Base-by-base conservation (phyloP, 1,140 invertebrate genomes). In the Cotesia glomerata region DNA sequence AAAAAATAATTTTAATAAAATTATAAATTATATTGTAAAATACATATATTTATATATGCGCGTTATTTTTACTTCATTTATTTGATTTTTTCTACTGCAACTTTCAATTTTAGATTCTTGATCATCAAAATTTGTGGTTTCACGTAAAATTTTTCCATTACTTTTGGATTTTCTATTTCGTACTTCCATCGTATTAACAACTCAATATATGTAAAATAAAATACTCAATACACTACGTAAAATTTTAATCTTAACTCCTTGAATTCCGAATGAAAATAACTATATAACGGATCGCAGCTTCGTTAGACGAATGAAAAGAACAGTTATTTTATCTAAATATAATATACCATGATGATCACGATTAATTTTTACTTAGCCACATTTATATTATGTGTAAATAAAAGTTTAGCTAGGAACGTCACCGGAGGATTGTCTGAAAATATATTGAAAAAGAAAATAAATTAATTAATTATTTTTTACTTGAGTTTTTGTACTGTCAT, bases 81-180 rank as follows among this genome's bases (percentile, higher is more conserved):
- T n/a, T 26, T 54, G 9, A 35, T 58, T n/a, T 68, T 74, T 61
- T 39, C 34, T 16, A 11, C 52, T 35, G 32, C 63, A 59, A 69
- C n/a, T 71, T 39, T 72, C 74, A 11, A n/a, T 11, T 64, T 36
- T 35, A 11, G 62, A 45, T 71, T 77, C 52, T 63, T 71, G 65
- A 62, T 68, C 70, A 66, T 80, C 71, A 52, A 79, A 80, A 54
- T 83, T 78, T 26, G 72, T 70, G 68, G 54, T 79, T 61, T 76
- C 61, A 54, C 54, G 18, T 32, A 16, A 32, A 2, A 54, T 26
- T 59, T 72, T 49, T 7, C 8, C 79, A 8, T 67, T 26, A 5
- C 49, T 72, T 68, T 73, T 84, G 59, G 69, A 74, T 69, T 78
- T 81, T 70, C 81, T 80, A 7, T 83, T 84, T 34, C 83, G 84